Percentiles rank a stretch among this genome's conserved stretches.
Conservation (phyloP, 2,888 invertebrate species). For the Meloe dianella region DNA sequence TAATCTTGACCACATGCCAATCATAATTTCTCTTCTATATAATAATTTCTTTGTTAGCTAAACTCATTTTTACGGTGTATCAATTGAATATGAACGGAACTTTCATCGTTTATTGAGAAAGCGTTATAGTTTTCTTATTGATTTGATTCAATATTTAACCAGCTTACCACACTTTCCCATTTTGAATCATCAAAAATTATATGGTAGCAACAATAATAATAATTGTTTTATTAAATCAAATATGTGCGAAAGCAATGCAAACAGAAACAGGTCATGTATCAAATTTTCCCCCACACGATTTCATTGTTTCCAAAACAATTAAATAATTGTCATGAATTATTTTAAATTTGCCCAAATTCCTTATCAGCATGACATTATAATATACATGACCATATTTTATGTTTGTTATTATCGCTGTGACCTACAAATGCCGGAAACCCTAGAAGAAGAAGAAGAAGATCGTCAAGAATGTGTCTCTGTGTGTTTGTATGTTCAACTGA, state of each 20-base stretch:
- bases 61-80: background rate
- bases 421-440: conserved; percentile 7
- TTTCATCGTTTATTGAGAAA: background rate
- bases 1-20: background rate
- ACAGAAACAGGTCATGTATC: too few relatives aligned
- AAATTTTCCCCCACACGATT: too few relatives aligned
- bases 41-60: background rate
- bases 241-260: too few relatives aligned
- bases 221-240: too few relatives aligned
- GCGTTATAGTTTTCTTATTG: background rate
- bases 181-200: background rate
- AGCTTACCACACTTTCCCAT: background rate
- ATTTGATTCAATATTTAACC: background rate
- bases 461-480: background rate
- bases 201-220: too few relatives aligned
- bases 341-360: conserved; percentile 5
- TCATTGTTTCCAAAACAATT: background rate
- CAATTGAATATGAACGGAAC: background rate
- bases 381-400: background rate
- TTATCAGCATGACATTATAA: background rate
- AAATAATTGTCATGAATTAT: background rate
- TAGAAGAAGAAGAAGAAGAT: background rate
- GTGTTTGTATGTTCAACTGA: background rate
- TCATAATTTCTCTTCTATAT: background rate
- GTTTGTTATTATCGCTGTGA: background rate